Evolutionary conservation across 2,113 vertebrate species (phyloP).

Genomic region (Zosterops pallidus): DNA sequence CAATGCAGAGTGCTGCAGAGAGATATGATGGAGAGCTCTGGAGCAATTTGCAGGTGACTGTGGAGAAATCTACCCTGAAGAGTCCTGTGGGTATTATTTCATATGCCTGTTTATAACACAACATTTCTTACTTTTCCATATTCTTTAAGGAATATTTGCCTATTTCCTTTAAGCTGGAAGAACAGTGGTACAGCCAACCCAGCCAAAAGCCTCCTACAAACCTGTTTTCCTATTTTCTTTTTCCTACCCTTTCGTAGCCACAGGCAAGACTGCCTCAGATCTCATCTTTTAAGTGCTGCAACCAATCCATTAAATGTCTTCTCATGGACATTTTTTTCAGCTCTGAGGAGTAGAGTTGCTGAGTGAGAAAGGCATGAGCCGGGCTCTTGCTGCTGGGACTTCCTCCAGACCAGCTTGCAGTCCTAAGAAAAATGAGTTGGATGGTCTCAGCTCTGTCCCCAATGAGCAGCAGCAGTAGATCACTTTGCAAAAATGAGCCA

Average conservation of each 20-base stretch:
- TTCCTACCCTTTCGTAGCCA: background rate
- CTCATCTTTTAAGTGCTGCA: conserved; percentile 5
- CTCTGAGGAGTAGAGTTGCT: conserved; percentile 61
- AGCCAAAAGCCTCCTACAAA: background rate
- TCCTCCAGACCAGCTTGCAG: conserved; percentile 48
- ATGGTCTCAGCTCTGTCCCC: conserved; percentile 56
- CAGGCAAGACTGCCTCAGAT: background rate
- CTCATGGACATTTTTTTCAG: conserved; percentile 46
- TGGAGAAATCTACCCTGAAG: background rate
- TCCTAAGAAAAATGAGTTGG: conserved; percentile 69
- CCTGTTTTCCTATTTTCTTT: background rate
- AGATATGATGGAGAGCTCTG: background rate
- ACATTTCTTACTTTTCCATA: background rate
- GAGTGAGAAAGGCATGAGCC: conserved; percentile 55
- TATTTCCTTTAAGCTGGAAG: background rate
- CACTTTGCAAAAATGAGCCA: conserved; percentile 67
- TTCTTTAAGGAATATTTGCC: background rate
- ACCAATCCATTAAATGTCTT: background rate
- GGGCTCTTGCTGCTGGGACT: conserved; percentile 44
- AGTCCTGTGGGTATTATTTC: background rate
- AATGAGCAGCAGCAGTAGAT: conserved; percentile 67
- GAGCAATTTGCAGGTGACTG: background rate
- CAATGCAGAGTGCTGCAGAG: background rate
- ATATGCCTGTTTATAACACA: background rate
- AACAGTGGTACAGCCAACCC: background rate